Conservation (phyloP, 2,797 vertebrate genomes). For the Spinibarbus caldwelli region DNA sequence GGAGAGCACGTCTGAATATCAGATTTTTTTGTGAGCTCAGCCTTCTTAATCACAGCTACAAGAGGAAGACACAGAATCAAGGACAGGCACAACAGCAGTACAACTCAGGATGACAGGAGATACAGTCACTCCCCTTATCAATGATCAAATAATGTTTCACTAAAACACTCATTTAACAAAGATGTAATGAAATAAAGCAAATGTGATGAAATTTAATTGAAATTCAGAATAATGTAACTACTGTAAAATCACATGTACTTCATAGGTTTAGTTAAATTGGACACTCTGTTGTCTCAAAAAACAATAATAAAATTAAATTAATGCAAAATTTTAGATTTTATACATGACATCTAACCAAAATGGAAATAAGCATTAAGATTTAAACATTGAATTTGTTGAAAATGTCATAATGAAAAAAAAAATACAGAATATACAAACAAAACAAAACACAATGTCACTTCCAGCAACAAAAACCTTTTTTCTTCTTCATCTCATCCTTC, state of each 20-base stretch:
- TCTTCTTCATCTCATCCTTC: constrained; percentile 97
- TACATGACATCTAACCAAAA: neutral
- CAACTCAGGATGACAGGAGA: constrained; percentile 26
- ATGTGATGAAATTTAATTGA: neutral
- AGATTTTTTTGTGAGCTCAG: constrained; percentile 95
- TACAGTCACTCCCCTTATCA: constrained; percentile 18
- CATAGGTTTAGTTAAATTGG: neutral
- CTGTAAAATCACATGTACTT: neutral
- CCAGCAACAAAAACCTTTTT: constrained; percentile 91
- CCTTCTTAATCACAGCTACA: constrained; percentile 96
- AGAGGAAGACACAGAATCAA: constrained; percentile 83
- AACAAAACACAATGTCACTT: neutral
- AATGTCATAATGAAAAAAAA: constrained; percentile 4
- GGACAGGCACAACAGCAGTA: constrained; percentile 67
- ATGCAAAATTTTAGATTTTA: neutral
- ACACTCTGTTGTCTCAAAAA: neutral
- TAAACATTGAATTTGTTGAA: constrained; percentile 5
- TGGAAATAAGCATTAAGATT: neutral
- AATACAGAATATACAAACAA: constrained; percentile 12
- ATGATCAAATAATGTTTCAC: neutral
- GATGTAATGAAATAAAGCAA: neutral
- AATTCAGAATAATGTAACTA: neutral
- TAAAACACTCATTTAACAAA: constrained; percentile 6
- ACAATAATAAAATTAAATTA: neutral
- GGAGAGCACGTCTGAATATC: constrained; percentile 95